These are phyloP conservation scores for Lasiommata megera DNA, from an alignment of 2,888 invertebrate species.

Conservation along the genomic window DNA sequence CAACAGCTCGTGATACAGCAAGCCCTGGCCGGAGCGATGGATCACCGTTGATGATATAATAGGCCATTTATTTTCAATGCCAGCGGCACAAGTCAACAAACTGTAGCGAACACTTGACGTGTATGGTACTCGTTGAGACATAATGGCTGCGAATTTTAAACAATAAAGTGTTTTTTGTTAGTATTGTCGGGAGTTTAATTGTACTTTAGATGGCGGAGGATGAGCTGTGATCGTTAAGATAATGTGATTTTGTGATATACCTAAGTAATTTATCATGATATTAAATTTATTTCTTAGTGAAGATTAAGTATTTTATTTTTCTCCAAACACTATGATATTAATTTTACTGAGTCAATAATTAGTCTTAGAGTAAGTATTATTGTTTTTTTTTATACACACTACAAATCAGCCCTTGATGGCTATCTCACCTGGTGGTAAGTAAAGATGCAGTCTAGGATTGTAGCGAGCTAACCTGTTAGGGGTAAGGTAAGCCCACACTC, in stretches of 20 bases:
- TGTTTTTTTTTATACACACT: no score
- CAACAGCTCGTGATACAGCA: conserved; percentile 78
- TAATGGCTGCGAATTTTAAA: conserved; percentile 59
- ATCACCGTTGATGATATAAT: conserved; percentile 74
- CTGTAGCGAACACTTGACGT: conserved; percentile 58
- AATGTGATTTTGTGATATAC: conserved; percentile 36
- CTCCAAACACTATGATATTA: background rate
- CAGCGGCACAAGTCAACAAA: conserved; percentile 75
- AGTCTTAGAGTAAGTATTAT: no score
- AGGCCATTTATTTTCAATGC: conserved; percentile 76
- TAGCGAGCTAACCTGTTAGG: no score
- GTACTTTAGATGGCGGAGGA: conserved; percentile 5
- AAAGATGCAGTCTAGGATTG: no score
- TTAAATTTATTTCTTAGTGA: conserved; percentile 33
- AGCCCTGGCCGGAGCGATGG: conserved; percentile 68
- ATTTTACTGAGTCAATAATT: no score
- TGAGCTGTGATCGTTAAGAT: conserved; percentile 17
- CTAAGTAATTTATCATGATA: conserved; percentile 31
- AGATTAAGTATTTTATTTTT: conserved; percentile 1
- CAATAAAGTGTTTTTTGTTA: conserved; percentile 10
- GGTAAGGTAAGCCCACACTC: no score
- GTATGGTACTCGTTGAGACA: conserved; percentile 47
- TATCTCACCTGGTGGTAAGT: no score
- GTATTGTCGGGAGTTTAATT: conserved; percentile 2
- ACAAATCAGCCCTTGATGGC: no score